Conservation (phyloP, 2,113 vertebrate genomes). For the Crotalus helleri region DNA sequence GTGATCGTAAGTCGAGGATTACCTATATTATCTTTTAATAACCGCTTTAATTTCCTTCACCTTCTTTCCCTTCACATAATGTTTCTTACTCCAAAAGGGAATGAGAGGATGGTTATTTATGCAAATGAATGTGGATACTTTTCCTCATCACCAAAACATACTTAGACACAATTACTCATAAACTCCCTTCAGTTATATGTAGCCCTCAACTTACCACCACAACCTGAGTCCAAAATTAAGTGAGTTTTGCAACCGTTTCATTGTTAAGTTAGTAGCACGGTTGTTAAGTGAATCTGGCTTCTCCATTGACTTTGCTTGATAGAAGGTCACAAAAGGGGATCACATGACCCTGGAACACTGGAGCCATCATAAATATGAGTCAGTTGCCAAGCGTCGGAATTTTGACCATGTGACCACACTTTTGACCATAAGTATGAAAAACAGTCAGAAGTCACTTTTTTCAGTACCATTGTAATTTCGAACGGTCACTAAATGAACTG, state of each 20-base stretch:
- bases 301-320: background rate
- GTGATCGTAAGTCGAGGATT: no score
- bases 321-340: background rate
- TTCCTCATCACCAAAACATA: no score
- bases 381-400: no score
- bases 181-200: background rate
- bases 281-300: background rate
- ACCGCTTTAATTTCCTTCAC: background rate
- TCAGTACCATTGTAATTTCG: background rate
- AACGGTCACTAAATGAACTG: background rate
- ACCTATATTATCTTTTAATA: background rate
- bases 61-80: background rate
- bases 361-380: no score
- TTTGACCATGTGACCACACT: background rate
- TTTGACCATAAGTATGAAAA: background rate
- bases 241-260: background rate
- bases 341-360: background rate
- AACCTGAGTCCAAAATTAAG: no score
- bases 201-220: background rate
- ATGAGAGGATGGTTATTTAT: no score
- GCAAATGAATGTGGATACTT: no score
- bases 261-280: background rate
- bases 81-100: background rate
- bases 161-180: background rate
- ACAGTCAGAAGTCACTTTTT: background rate